Evolutionary conservation across 2,888 invertebrate species (phyloP), one percentile per base, ranked within the genome.

Genomic region (Minunthozetes semirufus): DNA sequence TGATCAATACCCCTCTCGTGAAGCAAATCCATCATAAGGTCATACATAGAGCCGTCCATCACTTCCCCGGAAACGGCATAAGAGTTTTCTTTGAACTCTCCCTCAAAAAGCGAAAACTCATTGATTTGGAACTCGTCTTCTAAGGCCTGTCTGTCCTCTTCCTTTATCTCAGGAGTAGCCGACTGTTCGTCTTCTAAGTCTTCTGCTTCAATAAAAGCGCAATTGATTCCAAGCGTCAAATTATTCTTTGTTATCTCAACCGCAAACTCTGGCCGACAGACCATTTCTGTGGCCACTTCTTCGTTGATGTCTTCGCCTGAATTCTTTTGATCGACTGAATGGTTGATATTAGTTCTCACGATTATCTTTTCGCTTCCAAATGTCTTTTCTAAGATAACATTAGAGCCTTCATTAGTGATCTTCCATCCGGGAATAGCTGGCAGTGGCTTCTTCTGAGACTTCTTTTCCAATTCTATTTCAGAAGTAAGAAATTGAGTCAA

Each of bases 1-100:
- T 94, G 94, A 81, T 91, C 90, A 77, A 99, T 86, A 48, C 98
- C 98, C 80, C 98, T 93, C 82, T 98, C 98, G 83, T 97, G 97
- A 76, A 99, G 86, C 79, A 94, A 87, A 82, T 96, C 95, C 90
- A 98, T 91, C 79, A 99, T 85, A 70, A 95, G 86, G 83, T 97
- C 96, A 82, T 97, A 97, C 73, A 97, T 85, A 81, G 94, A 93
- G 80, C 94, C 95, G 84, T 98, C 98, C 74, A 98, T 88, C 76
- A 96, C 92, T 82, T 94, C 94, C 68, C 96, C 96, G 76, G 93
- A 91, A 9, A 96, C 94, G 4, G 93, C 89, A 79, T 85, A 86
- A 80, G 94, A 93, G 15, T 90, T 88, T 81, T 91, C 91, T 78
- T 94, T 93, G 76, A 89, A 89, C 88, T 90, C 91, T 80, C 94